Evolutionary conservation across 2,113 vertebrate genomes (phyloP), one percentile per base, ranked within the genome.

Genomic region (Lucifuga dentata): DNA sequence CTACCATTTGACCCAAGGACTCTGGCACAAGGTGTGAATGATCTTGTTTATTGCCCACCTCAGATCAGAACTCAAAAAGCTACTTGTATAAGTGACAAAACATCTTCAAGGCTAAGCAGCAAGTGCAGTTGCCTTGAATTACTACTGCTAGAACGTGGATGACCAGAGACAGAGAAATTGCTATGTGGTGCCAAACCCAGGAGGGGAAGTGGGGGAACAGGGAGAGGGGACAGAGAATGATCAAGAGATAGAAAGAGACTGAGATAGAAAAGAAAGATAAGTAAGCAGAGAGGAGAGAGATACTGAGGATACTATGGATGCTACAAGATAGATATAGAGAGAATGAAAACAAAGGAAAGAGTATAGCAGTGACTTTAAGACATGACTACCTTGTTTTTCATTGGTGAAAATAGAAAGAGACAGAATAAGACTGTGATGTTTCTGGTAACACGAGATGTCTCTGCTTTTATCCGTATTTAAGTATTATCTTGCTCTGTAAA

Each of bases 191-290:
- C 29, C 68, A 29, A 6, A 66, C 26, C 26, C 3, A 76, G 5
- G 49, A 24, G 20, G 23, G 26, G 10, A 33, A 19, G 40, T 41
- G 33, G 26, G 69, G 44, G 39, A 50, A 35, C 33, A 49, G 24
- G 29, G 46, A 62, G 12, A 43, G 15, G 60, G 49, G 32, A 44
- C 43, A 48, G 19, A 36, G 16, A n/a, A 38, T 41, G 57, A 76
- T 78, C 40, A 49, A 3, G 46, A 58, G 73, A 76, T 69, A 71
- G 67, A 79, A 12, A 70, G 44, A 56, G 32, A 46, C 57, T 19
- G 52, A 66, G 76, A 82, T 46, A 70, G 60, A 55, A 49, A 68
- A 66, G 24, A 55, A 60, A 65, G 72, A 81, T 53, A 66, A 65
- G 26, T 5, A 62, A 23, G 26, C 26, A 29, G 32, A 35, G 35